A percentile compares a stretch with the other conserved stretches of the same genome.
Evolutionary conservation across 2,113 vertebrate species (phyloP).

Genomic region (Pedionomus torquatus): DNA sequence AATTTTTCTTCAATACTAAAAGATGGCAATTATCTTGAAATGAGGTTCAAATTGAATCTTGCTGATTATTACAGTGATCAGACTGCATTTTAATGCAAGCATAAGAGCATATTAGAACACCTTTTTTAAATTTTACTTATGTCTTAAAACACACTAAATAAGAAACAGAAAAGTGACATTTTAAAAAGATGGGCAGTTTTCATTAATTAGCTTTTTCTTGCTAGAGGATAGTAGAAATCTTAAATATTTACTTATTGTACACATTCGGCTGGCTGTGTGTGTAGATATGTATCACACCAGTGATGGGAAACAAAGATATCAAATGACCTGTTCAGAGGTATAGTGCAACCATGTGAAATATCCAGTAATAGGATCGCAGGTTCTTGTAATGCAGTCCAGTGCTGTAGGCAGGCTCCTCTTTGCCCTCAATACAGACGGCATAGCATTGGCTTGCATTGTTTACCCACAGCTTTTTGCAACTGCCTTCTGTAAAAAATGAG

Average conservation of each 20-base stretch:
- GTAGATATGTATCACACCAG: neutral
- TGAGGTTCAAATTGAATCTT: slow-evolving; percentile 32
- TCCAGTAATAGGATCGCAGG: neutral
- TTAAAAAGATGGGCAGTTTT: neutral
- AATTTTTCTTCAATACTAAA: slow-evolving; percentile 29
- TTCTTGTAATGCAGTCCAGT: neutral
- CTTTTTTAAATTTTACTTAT: neutral
- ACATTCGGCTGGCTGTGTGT: neutral
- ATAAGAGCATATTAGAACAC: slow-evolving; percentile 19
- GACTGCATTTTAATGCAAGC: slow-evolving; percentile 35
- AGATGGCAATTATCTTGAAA: slow-evolving; percentile 54
- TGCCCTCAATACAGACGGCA: neutral
- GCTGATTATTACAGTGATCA: slow-evolving; percentile 38
- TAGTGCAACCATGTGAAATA: neutral
- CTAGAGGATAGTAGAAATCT: neutral
- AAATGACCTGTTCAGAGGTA: neutral
- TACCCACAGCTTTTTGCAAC: neutral
- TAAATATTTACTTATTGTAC: neutral
- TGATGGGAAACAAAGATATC: neutral
- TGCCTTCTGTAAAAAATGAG: neutral
- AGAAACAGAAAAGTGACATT: neutral
- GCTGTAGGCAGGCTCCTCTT: neutral
- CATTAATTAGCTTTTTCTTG: neutral
- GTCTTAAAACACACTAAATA: neutral
- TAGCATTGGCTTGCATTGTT: neutral